Conservation (phyloP, 2,113 vertebrate genomes). For the Acanthochromis polyacanthus region DNA sequence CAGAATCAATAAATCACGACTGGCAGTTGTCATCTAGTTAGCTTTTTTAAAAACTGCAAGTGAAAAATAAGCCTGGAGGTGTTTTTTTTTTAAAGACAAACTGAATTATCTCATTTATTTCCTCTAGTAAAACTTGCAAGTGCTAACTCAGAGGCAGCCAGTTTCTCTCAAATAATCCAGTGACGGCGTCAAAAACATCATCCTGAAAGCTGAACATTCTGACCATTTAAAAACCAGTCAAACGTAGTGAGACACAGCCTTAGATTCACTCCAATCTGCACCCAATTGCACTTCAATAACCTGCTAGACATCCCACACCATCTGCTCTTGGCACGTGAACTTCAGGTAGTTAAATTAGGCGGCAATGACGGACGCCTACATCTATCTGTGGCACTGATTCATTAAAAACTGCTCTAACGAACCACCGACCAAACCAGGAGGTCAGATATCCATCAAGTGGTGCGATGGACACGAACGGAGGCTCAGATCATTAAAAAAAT, state of each 20-base stretch:
- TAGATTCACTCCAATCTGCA: slow-evolving; percentile 27
- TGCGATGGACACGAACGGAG: slow-evolving; percentile 35
- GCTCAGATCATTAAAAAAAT: slow-evolving; percentile 42
- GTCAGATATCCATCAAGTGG: slow-evolving; percentile 29
- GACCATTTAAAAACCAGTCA: slow-evolving; percentile 31
- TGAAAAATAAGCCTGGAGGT: slow-evolving; percentile 10
- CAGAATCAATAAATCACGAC: slow-evolving; percentile 12
- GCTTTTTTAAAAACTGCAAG: not conserved
- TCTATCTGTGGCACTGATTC: slow-evolving; percentile 60
- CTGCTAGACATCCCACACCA: slow-evolving; percentile 14
- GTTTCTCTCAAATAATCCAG: not conserved
- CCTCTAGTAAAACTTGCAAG: slow-evolving; percentile 12
- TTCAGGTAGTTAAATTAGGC: slow-evolving; percentile 68
- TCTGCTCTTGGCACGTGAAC: slow-evolving; percentile 70
- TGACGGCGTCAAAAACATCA: not conserved
- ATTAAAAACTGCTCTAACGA: slow-evolving; percentile 47
- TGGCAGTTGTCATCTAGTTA: not conserved
- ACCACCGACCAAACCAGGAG: slow-evolving; percentile 3
- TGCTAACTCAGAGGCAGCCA: slow-evolving; percentile 17
- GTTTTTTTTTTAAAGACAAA: slow-evolving; percentile 1
- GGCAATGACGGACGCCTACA: slow-evolving; percentile 49
- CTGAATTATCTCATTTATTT: slow-evolving; percentile 2
- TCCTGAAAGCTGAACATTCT: slow-evolving; percentile 18
- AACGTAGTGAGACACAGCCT: slow-evolving; percentile 10
- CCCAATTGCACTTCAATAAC: slow-evolving; percentile 62